Conservation (phyloP, 2,113 vertebrate species). For the Craseonycteris thonglongyai region DNA sequence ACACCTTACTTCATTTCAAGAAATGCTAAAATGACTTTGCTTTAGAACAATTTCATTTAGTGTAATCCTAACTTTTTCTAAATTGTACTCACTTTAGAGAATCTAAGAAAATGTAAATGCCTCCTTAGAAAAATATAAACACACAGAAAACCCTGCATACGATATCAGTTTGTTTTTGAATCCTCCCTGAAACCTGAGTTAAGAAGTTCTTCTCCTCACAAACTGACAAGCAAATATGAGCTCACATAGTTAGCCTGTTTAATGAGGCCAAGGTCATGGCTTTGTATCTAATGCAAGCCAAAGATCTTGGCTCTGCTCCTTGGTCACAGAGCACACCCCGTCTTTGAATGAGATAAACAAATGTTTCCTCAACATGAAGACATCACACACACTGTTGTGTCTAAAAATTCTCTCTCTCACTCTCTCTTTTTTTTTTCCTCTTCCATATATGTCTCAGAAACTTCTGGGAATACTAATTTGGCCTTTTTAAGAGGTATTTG, state of each 20-base stretch:
- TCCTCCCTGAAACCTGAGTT: not conserved
- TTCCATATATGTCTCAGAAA: not conserved
- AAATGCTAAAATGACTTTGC: not conserved
- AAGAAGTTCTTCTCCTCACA: not conserved
- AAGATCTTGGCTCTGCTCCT: not conserved
- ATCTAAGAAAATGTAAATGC: not conserved
- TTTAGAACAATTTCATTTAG: not conserved
- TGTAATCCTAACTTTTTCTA: not conserved
- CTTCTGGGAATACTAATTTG: not conserved
- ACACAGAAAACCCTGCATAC: not conserved
- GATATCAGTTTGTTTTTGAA: not conserved
- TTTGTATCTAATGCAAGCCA: not conserved
- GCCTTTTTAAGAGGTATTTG: not conserved
- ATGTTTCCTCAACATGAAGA: not conserved
- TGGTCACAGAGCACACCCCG: not conserved
- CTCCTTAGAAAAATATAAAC: not conserved
- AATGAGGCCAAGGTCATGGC: not conserved
- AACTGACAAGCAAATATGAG: not conserved
- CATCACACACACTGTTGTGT: not conserved
- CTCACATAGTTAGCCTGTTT: not conserved
- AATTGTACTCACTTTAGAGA: not conserved
- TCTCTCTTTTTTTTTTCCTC: not conserved
- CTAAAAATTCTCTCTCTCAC: not conserved
- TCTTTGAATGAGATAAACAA: not conserved
- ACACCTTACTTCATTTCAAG: not conserved